A percentile compares a stretch with the other conserved stretches of the same genome.
Evolutionary conservation across 2,797 vertebrate species (phyloP).

Genomic region (Anniella stebbinsi): DNA sequence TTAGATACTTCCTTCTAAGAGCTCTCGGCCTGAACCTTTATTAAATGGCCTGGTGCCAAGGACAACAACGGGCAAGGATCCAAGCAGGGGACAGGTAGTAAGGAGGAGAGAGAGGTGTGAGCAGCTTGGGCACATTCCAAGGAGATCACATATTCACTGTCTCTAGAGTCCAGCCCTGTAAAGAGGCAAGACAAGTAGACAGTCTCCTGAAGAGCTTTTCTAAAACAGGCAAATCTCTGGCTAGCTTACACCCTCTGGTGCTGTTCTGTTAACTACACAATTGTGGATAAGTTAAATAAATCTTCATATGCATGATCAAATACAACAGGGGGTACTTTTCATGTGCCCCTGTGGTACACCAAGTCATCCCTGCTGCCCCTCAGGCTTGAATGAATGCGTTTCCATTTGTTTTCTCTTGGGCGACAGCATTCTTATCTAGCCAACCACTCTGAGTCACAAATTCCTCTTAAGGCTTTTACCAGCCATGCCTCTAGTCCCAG

Average conservation of each 20-base stretch:
- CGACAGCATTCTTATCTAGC: not conserved
- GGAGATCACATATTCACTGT: conserved; percentile 8
- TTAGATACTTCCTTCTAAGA: conserved; percentile 13
- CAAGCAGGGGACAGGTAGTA: conserved; percentile 33
- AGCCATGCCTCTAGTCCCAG: not conserved
- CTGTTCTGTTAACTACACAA: not conserved
- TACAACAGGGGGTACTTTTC: not conserved
- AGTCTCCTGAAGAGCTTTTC: conserved; percentile 1
- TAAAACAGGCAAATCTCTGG: not conserved
- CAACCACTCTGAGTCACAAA: not conserved
- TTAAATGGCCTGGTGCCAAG: conserved; percentile 35
- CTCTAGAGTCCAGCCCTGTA: not conserved
- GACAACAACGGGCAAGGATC: conserved; percentile 21
- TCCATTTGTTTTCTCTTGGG: not conserved
- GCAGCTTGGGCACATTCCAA: conserved; percentile 27
- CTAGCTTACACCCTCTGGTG: not conserved
- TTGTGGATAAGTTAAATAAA: not conserved
- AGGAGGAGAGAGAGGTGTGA: conserved; percentile 18
- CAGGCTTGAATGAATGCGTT: not conserved
- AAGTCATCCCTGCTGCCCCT: not conserved
- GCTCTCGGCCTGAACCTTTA: conserved; percentile 27
- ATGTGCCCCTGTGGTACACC: no score
- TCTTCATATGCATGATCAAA: not conserved
- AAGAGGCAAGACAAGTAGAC: not conserved
- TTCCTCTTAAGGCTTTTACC: not conserved